Conservation (phyloP, 1,140 invertebrate genomes). For the Brachystomella parvula region DNA sequence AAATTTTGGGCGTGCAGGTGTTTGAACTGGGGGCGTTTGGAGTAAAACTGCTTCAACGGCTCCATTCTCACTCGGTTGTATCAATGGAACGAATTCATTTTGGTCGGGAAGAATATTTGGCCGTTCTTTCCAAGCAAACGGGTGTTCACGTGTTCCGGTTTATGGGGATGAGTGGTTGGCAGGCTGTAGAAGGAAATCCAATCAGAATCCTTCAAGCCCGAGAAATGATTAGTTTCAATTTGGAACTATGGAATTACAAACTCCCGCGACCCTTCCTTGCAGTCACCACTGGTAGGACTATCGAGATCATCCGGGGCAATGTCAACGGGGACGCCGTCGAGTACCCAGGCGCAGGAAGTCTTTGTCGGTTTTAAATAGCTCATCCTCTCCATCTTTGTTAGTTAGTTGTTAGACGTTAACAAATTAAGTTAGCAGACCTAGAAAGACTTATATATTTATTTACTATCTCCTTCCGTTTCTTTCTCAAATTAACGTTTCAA, state of each 20-base stretch:
- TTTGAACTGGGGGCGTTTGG: slow-evolving; percentile 9
- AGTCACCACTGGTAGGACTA: not conserved
- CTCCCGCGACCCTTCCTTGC: slow-evolving; percentile 17
- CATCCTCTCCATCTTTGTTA: not conserved
- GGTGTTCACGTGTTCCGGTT: slow-evolving; percentile 25
- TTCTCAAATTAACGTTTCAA: too few relatives aligned
- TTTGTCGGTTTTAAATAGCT: slow-evolving; percentile 3
- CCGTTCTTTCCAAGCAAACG: slow-evolving; percentile 15
- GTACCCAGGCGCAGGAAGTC: not conserved
- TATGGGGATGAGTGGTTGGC: slow-evolving; percentile 22
- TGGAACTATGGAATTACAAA: slow-evolving; percentile 3
- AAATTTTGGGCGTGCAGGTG: slow-evolving; percentile 15
- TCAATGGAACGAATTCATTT: slow-evolving; percentile 4
- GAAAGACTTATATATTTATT: too few relatives aligned
- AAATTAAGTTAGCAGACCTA: too few relatives aligned
- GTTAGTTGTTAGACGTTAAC: too few relatives aligned
- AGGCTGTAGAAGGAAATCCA: slow-evolving; percentile 10
- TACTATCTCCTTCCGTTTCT: too few relatives aligned
- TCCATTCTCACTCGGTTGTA: slow-evolving; percentile 1
- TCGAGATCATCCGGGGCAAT: slow-evolving; percentile 18
- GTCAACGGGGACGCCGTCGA: slow-evolving; percentile 19
- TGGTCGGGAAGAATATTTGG: slow-evolving; percentile 7
- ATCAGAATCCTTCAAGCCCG: slow-evolving; percentile 18
- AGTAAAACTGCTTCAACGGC: slow-evolving; percentile 15
- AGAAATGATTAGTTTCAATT: slow-evolving; percentile 13